Base-by-base conservation (phyloP, 2,888 invertebrate species). In the Yponomeuta evonymella region DNA sequence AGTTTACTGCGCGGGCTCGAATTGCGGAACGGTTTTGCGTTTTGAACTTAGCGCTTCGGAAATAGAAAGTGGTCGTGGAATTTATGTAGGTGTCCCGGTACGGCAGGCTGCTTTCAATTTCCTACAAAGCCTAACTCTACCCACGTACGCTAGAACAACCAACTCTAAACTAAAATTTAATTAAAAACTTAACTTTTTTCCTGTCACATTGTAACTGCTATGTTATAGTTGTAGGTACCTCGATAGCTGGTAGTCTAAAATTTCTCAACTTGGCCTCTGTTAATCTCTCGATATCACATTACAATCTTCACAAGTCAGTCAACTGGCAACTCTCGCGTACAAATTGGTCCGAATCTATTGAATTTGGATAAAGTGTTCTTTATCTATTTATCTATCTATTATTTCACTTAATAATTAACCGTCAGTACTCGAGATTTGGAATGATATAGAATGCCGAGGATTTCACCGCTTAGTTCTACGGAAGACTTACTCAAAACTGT, bases 11-110 rank as follows among this genome's bases (percentile, higher is more conserved):
- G 51, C 51, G 11, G n/a, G 36, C 67, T 29, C 67, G 33, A 30
- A 33, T 15, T 12, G 67, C 67, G 67, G 67, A 64, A 64, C 64
- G 64, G 23, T 64, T 64, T 64, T 30, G 30, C 64, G 30, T 64
- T 64, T 64, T 64, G 64, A 64, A 64, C 30, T 64, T 23, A 30
- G 30, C 23, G 29, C 30, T 30, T 64, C 10, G 64, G 30, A 64
- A 64, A 64, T 64, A 64, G 64, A 64, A 64, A 64, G 64, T 64
- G 64, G 23, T 30, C 29, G 11, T 15, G 51, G 51, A 15, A 58
- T 58, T 12, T 58, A 58, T 15, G 51, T 58, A 58, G 51, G 51
- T 58, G 51, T 58, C 51, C 51, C 12, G 12, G 6, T 15, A 58
- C 12, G 51, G 15, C 15, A 58, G 15, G 51, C 51, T 58, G 51